Evolutionary conservation across 2,888 invertebrate species (phyloP).

Genomic region (Agrochola lota): DNA sequence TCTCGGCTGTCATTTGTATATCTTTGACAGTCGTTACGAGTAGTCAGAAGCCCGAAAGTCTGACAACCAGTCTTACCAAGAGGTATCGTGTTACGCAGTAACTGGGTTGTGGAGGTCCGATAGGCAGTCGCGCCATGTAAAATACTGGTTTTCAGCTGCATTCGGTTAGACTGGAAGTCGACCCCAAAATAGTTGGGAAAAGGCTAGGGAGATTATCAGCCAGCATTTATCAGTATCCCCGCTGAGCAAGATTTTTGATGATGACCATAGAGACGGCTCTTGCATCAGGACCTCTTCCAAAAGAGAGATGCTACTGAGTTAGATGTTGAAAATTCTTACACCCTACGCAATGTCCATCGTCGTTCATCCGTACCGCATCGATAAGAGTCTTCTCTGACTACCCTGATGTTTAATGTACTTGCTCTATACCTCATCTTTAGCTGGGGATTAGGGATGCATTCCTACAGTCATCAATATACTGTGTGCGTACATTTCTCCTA

Average conservation of each 20-base stretch:
- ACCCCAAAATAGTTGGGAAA: too few species aligned
- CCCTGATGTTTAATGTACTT: neutral
- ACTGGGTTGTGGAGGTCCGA: too few species aligned
- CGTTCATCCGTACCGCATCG: neutral
- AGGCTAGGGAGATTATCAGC: neutral
- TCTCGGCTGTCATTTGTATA: too few species aligned
- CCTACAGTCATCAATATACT: constrained; percentile 1
- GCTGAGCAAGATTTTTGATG: neutral
- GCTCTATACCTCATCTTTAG: neutral
- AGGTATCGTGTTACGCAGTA: too few species aligned
- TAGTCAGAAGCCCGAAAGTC: too few species aligned
- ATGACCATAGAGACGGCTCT: neutral
- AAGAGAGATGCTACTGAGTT: neutral
- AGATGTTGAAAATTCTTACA: neutral
- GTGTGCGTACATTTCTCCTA: constrained; percentile 13
- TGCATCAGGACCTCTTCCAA: neutral
- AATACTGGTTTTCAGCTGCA: too few species aligned
- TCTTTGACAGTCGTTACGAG: too few species aligned
- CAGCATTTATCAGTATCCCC: too few species aligned
- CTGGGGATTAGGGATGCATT: neutral
- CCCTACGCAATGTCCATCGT: neutral
- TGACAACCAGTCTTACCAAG: too few species aligned
- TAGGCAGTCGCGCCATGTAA: too few species aligned
- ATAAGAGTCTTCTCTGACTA: neutral
- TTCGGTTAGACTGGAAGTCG: too few species aligned